Conservation (phyloP, 92 coral and sea anemone genomes). For the Epizoanthus scotinus region DNA sequence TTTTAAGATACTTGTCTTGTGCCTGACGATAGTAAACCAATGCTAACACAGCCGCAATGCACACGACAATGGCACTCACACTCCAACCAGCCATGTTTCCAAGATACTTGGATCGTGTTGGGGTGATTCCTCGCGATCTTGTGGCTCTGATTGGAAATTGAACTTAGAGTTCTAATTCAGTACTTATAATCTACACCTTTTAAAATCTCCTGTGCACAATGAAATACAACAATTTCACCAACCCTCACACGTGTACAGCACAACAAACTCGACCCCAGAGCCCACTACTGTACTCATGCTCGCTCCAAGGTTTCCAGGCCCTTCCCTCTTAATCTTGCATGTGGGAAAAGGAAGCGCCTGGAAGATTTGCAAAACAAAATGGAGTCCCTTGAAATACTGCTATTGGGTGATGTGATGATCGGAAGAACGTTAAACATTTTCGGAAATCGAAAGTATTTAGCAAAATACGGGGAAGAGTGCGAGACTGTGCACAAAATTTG, state of each 20-base stretch:
- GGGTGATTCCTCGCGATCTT: no score
- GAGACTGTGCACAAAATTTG: conserved; percentile 2
- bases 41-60: conserved; percentile 51
- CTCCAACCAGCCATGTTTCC: conserved; percentile 21
- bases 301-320: no score
- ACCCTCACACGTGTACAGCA: no score
- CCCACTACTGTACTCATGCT: no score
- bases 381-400: neutral
- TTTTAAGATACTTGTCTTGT: conserved; percentile 59
- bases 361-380: neutral
- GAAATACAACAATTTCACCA: no score
- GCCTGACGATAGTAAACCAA: conserved; percentile 69
- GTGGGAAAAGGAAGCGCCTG: no score
- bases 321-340: no score
- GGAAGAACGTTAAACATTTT: conserved; percentile 26
- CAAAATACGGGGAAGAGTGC: conserved; percentile 8
- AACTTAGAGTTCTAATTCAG: no score
- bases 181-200: no score
- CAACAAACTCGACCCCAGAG: no score
- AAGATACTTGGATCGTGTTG: neutral
- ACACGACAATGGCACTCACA: conserved; percentile 17
- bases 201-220: no score
- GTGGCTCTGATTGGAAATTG: no score
- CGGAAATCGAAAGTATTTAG: neutral
- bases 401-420: conserved; percentile 37